Conservation (phyloP, 2,888 invertebrate genomes). For the Trisateles emortualis region DNA sequence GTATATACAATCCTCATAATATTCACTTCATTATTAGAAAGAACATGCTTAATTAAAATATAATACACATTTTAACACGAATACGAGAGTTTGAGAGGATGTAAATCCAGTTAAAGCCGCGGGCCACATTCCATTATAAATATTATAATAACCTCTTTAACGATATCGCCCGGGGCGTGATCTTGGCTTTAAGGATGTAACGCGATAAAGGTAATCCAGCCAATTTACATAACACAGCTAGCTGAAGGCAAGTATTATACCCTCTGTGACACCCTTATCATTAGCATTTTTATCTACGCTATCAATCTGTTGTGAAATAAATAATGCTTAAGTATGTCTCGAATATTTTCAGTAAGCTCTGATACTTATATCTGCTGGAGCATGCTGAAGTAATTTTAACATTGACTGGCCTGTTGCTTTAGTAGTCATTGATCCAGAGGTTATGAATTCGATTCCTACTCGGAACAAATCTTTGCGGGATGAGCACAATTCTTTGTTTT, state of each 20-base stretch:
- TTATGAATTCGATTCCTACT: too few species aligned
- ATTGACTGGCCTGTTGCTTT: too few species aligned
- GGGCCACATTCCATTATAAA: conserved; percentile 37
- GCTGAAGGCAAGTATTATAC: conserved; percentile 22
- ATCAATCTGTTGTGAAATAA: background rate
- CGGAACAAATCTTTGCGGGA: too few species aligned
- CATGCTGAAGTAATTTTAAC: too few species aligned
- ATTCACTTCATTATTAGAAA: conserved; percentile 16
- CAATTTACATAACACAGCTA: conserved; percentile 67
- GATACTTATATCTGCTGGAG: background rate
- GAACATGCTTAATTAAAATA: conserved; percentile 23
- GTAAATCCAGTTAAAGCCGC: conserved; percentile 33
- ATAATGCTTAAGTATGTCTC: background rate
- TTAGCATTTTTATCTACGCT: conserved; percentile 12
- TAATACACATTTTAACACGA: conserved; percentile 30
- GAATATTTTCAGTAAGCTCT: background rate
- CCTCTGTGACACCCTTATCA: conserved; percentile 23
- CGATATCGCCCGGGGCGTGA: conserved; percentile 48
- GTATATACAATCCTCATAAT: background rate
- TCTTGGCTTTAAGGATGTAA: conserved; percentile 51
- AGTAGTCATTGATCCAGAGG: too few species aligned
- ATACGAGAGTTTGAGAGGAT: conserved; percentile 26
- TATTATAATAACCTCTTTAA: conserved; percentile 50
- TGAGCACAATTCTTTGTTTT: too few species aligned
- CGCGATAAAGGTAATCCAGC: conserved; percentile 64